Base-by-base conservation (phyloP, 2,888 invertebrate genomes). In the Eutolmus rufibarbis region DNA sequence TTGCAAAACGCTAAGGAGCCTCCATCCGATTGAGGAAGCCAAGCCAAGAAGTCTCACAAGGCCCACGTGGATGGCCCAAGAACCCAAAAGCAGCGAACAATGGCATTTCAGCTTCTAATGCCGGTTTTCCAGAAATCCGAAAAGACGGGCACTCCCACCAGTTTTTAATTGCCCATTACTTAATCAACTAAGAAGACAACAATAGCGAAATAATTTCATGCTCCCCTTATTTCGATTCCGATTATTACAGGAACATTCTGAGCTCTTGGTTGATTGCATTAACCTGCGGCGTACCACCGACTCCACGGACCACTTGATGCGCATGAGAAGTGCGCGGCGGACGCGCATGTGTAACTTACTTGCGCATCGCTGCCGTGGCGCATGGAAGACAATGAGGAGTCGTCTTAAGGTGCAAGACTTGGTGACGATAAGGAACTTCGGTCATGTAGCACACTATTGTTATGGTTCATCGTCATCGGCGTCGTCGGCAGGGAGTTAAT, bases 141-240 rank as follows among this genome's bases (percentile, higher is more conserved):
- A 76, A 76, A 40, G 76, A 76, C 37, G 40, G 31, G n/a, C 82
- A 82, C 82, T 57, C 82, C 82, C 37, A 82, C 40, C 28, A 3
- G 8, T 23, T 66, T 79, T 79, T 46, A 82, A 78, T 78, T 78
- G 78, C 82, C 81, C 57, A 19, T 82, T 82, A 82, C 82, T 82
- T 66, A 82, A 82, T 82, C 57, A 51, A 37, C 82, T 57, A 51
- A 46, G 82, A 82, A 82, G 34, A 57, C 57, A 82, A 82, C 82
- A 82, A 82, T 81, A 82, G 82, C 34, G 78, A 86, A 86, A 78
- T 86, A 76, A 86, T 86, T 86, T 86, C 86, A 86, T 86, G 86
- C 86, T 86, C 86, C 78, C 78, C 66, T 86, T 86, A 86, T 31
- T 86, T 66, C 34, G 23, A 28, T 28, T 66, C 66, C 56, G 51